Base-by-base conservation (phyloP, 2,888 invertebrate genomes). In the Mylabris sibirica region DNA sequence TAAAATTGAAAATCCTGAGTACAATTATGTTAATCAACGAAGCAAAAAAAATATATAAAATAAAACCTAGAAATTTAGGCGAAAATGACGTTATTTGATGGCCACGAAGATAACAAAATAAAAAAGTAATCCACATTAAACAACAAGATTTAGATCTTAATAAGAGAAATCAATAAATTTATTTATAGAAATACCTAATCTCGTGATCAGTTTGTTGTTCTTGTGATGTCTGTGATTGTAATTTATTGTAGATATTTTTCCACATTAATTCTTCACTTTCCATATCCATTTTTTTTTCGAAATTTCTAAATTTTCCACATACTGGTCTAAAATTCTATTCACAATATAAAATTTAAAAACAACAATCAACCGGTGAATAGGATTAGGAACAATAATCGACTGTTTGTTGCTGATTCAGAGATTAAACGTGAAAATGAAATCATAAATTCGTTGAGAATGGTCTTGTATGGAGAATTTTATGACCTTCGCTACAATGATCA, bases 221-320 rank as follows among this genome's bases (percentile, higher is more conserved):
- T 67, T 75, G 76, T 0, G 90, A 89, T 81, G 89, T 89, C 76
- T 90, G 89, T 69, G 89, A 88, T 75, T 90, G 89, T 70, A 92
- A 82, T 79, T 90, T 90, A 65, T 91, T 90, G 78, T 92, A 93
- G 79, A 92, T 90, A 70, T 88, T 89, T 84, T 90, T 92, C 92
- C 93, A 93, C 92, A 93, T 92, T 12, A 88, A 86, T 80, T 93
- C 93, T 84, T 93, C 93, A 84, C 91, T 88, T 89, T 82, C 81
- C 83, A 83, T 87, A 67, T 80, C 80, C 77, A 77, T 77, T 59
- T 67, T 73, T 22, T 4, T 9, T 49, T 49, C 20, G 5, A 22
- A 53, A 26, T 26, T 26, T 35, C 9, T 12, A 35, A 35, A 11
- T 35, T 35, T 11, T 11, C 35, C 35, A 9, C 11, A 2, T 6